phyloP scores from a whole-genome alignment of 1,140 invertebrate genomes.

The Achatina immaculata region DNA sequence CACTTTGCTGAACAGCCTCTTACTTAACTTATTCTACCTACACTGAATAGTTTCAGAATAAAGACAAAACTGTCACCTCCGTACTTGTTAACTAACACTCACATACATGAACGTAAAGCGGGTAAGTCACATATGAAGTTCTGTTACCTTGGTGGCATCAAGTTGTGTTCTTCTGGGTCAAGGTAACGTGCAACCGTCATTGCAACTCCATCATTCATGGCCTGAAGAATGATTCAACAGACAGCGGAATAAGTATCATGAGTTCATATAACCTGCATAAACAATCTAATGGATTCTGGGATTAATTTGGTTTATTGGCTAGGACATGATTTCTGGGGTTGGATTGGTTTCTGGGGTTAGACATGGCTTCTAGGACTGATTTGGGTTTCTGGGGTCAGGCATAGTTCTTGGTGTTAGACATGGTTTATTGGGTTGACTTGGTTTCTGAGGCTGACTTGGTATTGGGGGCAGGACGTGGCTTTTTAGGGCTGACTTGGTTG shows the following conservation, averaged over 20 bases:
- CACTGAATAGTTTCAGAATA: too few relatives aligned
- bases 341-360: neutral
- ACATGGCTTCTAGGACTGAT: neutral
- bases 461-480: too few relatives aligned
- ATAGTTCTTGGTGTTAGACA: neutral
- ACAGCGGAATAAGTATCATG: too few relatives aligned
- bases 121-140: neutral
- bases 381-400: neutral
- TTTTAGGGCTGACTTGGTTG: too few relatives aligned
- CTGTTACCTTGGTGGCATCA: slow-evolving; percentile 74
- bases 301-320: neutral
- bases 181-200: slow-evolving; percentile 77
- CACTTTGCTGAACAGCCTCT: too few relatives aligned
- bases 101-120: neutral
- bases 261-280: slow-evolving; percentile 44
- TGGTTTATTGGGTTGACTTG: too few relatives aligned
- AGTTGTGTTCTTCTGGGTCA: slow-evolving; percentile 75
- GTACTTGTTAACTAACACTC: too few relatives aligned
- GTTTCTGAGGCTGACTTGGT: too few relatives aligned
- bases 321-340: too few relatives aligned
- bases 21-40: too few relatives aligned
- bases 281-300: neutral
- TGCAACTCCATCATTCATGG: slow-evolving; percentile 76
- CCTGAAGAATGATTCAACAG: too few relatives aligned
- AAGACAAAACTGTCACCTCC: too few relatives aligned